Evolutionary conservation across 2,113 vertebrate genomes (phyloP), one percentile per base, ranked within the genome.

Genomic region (Terrapene triunguis): DNA sequence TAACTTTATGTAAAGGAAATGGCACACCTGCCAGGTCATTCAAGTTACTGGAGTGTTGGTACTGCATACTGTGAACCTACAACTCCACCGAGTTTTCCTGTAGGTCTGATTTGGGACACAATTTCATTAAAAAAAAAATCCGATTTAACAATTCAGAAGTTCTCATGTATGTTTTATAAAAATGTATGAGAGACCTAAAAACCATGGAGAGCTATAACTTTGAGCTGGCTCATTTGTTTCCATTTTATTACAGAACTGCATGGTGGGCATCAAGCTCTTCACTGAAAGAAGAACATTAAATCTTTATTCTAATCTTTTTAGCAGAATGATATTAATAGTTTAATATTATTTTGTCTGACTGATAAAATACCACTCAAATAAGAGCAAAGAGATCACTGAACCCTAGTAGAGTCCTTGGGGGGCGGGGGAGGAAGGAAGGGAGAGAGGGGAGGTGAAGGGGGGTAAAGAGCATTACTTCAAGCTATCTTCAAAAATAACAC

Each of bases 271-370:
- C 96, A 94, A 93, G 97, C 93, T 97, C 96, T 97, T 97, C 96
- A 97, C 72, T 89, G 94, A 98, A 94, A 97, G 96, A 80, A 96
- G 97, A 93, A 98, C 91, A 98, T 98, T 98, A 98, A 98, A 98
- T 98, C 98, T 98, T 98, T 98, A 98, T 98, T 98, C 96, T 97
- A 98, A 98, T 98, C 96, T 97, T 97, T 98, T 98, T 95, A 98
- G 97, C 96, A 97, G 97, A 98, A 98, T 91, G 89, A 65, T 95
- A 98, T 98, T 98, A 98, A 96, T 92, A 97, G 92, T 94, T 97
- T 97, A 97, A 98, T 98, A 98, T 97, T 98, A 98, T 97, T 98
- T 98, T 98, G 97, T 97, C 97, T 97, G 96, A 97, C 96, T 98
- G 97, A 98, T 96, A 98, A 97, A 98, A 98, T 95, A 97, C 51